Conservation (phyloP, 2,797 vertebrate genomes). For the Artibeus lituratus region DNA sequence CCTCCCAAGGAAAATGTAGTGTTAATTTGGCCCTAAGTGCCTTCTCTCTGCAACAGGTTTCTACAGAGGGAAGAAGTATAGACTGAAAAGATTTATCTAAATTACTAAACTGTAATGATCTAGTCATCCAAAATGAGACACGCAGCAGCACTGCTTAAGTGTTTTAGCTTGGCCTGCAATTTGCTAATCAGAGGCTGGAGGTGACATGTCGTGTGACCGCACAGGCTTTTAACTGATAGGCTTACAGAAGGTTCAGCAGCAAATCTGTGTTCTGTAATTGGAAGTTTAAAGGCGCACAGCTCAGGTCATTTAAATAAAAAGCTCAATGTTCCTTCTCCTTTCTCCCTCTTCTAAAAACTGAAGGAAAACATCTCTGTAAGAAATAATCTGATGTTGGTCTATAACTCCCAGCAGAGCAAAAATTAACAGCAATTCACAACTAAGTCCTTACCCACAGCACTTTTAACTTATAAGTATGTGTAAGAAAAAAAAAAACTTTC, state of each 20-base stretch:
- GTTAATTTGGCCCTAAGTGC: conserved; percentile 20
- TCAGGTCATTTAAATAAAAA: conserved; percentile 56
- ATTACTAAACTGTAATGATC: conserved; percentile 73
- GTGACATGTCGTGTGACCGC: conserved; percentile 49
- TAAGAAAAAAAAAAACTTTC: conserved; percentile 52
- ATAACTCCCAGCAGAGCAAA: neutral
- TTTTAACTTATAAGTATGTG: neutral
- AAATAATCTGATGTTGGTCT: neutral
- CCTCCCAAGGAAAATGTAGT: conserved; percentile 4
- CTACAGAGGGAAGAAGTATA: conserved; percentile 39
- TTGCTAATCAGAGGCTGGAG: conserved; percentile 70
- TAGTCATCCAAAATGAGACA: conserved; percentile 53
- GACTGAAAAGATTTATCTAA: conserved; percentile 61
- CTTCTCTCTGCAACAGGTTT: neutral
- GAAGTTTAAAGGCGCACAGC: conserved; percentile 66
- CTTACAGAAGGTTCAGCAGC: conserved; percentile 67
- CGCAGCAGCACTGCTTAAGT: conserved; percentile 43
- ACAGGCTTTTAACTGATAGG: conserved; percentile 65
- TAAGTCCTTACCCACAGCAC: neutral
- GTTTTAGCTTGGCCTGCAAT: conserved; percentile 68
- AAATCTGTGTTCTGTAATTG: conserved; percentile 64
- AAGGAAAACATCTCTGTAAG: conserved; percentile 18
- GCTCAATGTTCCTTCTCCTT: neutral
- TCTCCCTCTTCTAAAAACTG: conserved; percentile 41
- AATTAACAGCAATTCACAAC: neutral